These are phyloP conservation scores for Sparidentex hasta DNA, from an alignment of 2,797 vertebrate species.

Conservation along the genomic window DNA sequence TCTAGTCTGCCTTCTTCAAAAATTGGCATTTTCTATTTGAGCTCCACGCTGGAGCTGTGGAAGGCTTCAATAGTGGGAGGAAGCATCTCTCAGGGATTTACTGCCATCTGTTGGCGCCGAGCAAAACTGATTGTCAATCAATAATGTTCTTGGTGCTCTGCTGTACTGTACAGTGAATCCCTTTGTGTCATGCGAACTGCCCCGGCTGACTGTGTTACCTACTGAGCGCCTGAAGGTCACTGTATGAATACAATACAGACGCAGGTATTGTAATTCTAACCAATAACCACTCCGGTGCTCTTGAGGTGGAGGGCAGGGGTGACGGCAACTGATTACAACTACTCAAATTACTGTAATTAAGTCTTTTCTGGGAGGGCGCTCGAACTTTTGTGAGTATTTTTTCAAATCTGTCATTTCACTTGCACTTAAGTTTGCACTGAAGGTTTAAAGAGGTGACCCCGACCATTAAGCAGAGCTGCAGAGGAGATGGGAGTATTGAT, in stretches of 20 bases:
- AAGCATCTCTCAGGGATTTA: constrained; percentile 71
- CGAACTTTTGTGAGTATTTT: no score
- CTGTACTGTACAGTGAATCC: neutral
- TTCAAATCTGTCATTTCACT: no score
- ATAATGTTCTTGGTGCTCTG: constrained; percentile 5
- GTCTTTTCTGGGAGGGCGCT: no score
- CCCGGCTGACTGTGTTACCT: neutral
- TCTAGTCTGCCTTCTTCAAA: constrained; percentile 72
- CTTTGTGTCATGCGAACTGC: constrained; percentile 9
- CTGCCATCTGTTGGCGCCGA: constrained; percentile 82
- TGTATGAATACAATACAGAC: neutral
- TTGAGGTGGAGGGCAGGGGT: neutral
- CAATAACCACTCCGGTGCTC: neutral
- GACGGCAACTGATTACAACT: no score
- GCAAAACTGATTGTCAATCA: constrained; percentile 60
- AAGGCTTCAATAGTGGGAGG: constrained; percentile 38
- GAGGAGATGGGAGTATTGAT: no score
- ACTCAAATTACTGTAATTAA: no score
- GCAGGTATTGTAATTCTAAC: neutral
- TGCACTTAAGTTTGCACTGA: no score
- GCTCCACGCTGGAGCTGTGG: constrained; percentile 46
- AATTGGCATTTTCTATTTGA: constrained; percentile 66
- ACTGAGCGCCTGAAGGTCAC: neutral
- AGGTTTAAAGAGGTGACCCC: no score
- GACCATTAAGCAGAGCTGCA: no score